Base-by-base conservation (phyloP, 1,140 invertebrate species). In the Listronotus bonariensis region DNA sequence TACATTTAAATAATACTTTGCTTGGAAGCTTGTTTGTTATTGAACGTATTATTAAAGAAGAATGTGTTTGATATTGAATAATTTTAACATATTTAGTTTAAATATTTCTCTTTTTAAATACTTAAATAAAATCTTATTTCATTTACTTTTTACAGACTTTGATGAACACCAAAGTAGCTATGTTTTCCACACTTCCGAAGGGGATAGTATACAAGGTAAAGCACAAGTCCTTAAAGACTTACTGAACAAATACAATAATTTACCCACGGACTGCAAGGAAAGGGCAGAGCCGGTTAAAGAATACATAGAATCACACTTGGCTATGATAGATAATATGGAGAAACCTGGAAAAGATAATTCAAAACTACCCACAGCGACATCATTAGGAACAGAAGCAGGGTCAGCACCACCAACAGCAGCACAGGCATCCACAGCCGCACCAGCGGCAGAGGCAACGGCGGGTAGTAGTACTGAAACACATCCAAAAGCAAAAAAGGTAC, bases 271-370 rank as follows among this genome's bases (percentile, higher is more conserved):
- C n/a, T 73, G 72, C 42, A 72, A 73, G 41, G 53, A 67, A 15
- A 36, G 70, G 46, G 74, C 71, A 4, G 64, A 70, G 48, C 68
- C 73, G 3, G 73, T 76, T 0, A 70, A 67, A 31, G 68, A 72
- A 45, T 76, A 76, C 54, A 63, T 76, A 20, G 54, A 71, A 12
- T 38, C 68, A 10, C 71, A 76, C 34, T 48, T 75, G 40, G 52
- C 40, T 4, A 66, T 70, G 63, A 46, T 74, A 9, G 42, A 60
- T 20, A 53, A 57, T 17, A 53, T 65, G 38, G 20, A 26, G 20
- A 26, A 26, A 26, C n/a, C 17, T 40, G 64, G 46, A 5, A 15
- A 41, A 6, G 40, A 18, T 1, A 36, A 7, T 8, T 14, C n/a
- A 36, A 49, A 46, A 18, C 10, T n/a, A 3, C 57, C 32, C 31